phyloP scores from a whole-genome alignment of 2,113 vertebrate species.

The Spea bombifrons region DNA sequence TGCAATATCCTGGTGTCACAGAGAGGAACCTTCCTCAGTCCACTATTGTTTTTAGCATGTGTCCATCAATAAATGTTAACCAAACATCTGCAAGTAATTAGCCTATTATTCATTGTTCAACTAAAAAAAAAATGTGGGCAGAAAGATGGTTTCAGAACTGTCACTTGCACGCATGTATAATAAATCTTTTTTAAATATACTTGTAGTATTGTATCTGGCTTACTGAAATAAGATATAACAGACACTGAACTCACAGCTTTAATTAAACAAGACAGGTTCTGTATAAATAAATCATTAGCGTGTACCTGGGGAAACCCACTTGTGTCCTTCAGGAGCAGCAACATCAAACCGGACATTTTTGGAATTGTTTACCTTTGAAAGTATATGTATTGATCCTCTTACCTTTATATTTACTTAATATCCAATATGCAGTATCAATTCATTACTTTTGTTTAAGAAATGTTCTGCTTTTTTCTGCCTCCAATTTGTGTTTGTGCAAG shows the following conservation, averaged over 20 bases:
- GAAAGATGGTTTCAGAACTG: not conserved
- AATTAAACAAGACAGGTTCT: not conserved
- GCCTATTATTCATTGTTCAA: conserved; percentile 5
- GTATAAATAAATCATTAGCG: not conserved
- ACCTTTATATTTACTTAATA: not conserved
- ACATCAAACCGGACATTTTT: conserved; percentile 6
- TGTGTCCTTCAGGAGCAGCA: conserved; percentile 7
- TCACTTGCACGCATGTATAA: not conserved
- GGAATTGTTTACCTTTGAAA: conserved; percentile 12
- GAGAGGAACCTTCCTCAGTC: no score
- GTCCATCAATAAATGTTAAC: not conserved
- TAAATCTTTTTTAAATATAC: not conserved
- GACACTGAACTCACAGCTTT: not conserved
- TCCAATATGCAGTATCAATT: not conserved
- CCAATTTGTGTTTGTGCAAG: not conserved
- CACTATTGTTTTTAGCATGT: not conserved
- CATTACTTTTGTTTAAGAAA: conserved; percentile 2
- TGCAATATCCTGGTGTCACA: no score
- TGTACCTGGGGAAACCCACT: not conserved
- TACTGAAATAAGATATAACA: not conserved
- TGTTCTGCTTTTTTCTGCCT: not conserved
- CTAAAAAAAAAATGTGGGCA: not conserved
- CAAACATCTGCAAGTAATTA: conserved; percentile 25
- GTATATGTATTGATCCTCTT: conserved; percentile 9
- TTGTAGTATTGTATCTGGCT: not conserved